Percentiles rank a stretch among this genome's conserved stretches.
phyloP scores from a whole-genome alignment of 2,888 invertebrate genomes.

The Tridacna crocea region DNA sequence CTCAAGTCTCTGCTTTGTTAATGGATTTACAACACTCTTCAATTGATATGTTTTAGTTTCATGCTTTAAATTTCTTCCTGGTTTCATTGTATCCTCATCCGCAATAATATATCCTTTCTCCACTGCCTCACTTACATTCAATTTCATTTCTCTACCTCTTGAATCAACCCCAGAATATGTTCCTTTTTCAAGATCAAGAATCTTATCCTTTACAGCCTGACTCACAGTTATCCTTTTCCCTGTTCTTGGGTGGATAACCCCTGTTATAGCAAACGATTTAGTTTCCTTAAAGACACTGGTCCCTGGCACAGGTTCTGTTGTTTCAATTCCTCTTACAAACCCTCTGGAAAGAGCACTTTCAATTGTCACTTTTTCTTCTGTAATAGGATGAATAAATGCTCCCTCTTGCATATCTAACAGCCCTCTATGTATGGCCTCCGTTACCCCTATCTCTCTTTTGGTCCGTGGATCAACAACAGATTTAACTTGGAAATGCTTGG shows the following conservation, averaged over 20 bases:
- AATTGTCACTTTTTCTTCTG: constrained; percentile 91
- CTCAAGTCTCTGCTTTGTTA: constrained; percentile 89
- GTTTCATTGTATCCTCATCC: constrained; percentile 94
- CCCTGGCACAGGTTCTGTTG: constrained; percentile 91
- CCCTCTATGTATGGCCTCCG: constrained; percentile 92
- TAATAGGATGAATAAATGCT: constrained; percentile 88
- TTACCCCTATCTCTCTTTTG: constrained; percentile 82
- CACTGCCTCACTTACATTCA: constrained; percentile 93
- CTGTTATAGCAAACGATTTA: constrained; percentile 92
- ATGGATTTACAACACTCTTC: constrained; percentile 88
- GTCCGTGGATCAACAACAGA: constrained; percentile 84
- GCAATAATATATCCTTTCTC: constrained; percentile 89
- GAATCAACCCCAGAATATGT: constrained; percentile 86
- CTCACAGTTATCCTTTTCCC: constrained; percentile 92
- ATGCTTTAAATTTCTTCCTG: constrained; percentile 90
- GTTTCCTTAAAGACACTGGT: constrained; percentile 86
- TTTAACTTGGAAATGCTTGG: constrained; percentile 75
- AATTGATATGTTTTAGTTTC: constrained; percentile 79
- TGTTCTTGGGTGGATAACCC: constrained; percentile 93
- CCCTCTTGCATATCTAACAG: constrained; percentile 91
- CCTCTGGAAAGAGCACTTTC: constrained; percentile 92
- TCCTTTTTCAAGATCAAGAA: constrained; percentile 87
- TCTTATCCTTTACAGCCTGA: constrained; percentile 88
- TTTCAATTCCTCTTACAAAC: constrained; percentile 91
- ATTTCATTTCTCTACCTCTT: constrained; percentile 87